Evolutionary conservation across 2,888 invertebrate genomes (phyloP), one percentile per base, ranked within the genome.

Genomic region (Cyrtodaria siliqua): DNA sequence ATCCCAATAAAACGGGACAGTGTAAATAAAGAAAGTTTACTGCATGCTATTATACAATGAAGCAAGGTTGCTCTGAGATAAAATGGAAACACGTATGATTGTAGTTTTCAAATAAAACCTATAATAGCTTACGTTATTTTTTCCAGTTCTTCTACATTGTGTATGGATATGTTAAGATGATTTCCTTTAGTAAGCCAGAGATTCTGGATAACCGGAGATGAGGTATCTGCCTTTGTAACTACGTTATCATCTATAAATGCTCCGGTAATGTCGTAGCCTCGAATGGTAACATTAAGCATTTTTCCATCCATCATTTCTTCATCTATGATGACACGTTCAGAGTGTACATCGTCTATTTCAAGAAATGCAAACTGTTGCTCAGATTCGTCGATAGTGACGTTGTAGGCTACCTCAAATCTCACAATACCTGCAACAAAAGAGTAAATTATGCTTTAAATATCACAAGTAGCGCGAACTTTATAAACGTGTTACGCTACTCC

Each of bases 171-270:
- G 42, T 79, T 73, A 1, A 59, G 38, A 3, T 56, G 55, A 49
- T 69, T 66, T 2, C 60, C 70, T 12, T 49, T 68, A 9, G 79
- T 77, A 14, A 85, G 61, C 75, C 83, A 82, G 40, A 85, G 60
- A 57, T 81, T 64, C 16, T 63, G 49, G 6, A 81, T 74, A 49
- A 79, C 55, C 2, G 84, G 84, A 23, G 80, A 73, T 12, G 84
- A 84, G 0, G 63, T 59, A 61, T 84, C 84, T 16, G 79, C 53
- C 40, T 78, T 74, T 8, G 83, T 68, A 0, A 64, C 68, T 9
- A 75, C 49, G 9, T 29, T n/a, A 27, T 84, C 81, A 24, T 70
- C 72, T 20, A 62, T 66, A 56, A 60, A 75, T 9, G 60, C 56
- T 24, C 53, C 71, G 2, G 70, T 57, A n/a, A 82, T 50, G 60